Base-by-base conservation (phyloP, 2,888 invertebrate genomes). In the Tromatobia lineatoria region DNA sequence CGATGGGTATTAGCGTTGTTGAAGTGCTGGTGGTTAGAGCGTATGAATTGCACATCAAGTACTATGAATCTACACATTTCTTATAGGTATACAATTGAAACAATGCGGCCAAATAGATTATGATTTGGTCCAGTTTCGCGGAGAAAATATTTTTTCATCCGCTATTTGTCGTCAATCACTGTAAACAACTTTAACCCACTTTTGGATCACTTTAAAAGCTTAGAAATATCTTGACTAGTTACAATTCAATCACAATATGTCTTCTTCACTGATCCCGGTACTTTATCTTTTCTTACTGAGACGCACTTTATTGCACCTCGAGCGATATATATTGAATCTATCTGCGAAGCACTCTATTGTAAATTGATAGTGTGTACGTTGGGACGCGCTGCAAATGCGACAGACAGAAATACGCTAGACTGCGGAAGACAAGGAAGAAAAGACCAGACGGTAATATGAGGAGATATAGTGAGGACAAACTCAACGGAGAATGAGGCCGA, bases 301-400 rank as follows among this genome's bases (percentile, higher is more conserved):
- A 83, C 73, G 47, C 74, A 50, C 81, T 74, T 81, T 75, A 87
- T 86, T 86, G 87, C 85, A 76, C 85, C 80, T 83, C 85, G 82
- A 69, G 61, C 78, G 73, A 74, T 83, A 85, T 83, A 85, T 87
- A 88, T 87, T 84, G 87, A 83, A 87, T 85, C 80, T 61, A 82
- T 84, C 85, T 82, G 78, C 77, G 83, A 85, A 85, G 78, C 88
- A 86, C 86, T 88, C 84, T 79, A 89, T 89, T 90, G 88, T 87
- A 88, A 88, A 89, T 89, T 89, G 89, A 83, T 86, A 88, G 86
- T 84, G 85, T 86, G 83, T 83, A 82, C 85, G 69, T 78, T 13
- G 34, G 52, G 25, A 70, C 70, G 45, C 67, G 50, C 57, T 70
- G 81, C 20, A 73, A 79, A 73, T 76, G 59, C 67, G 54, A 52